Evolutionary conservation across 2,797 vertebrate genomes (phyloP), one percentile per base, ranked within the genome.

Genomic region (Tokudaia muenninki): DNA sequence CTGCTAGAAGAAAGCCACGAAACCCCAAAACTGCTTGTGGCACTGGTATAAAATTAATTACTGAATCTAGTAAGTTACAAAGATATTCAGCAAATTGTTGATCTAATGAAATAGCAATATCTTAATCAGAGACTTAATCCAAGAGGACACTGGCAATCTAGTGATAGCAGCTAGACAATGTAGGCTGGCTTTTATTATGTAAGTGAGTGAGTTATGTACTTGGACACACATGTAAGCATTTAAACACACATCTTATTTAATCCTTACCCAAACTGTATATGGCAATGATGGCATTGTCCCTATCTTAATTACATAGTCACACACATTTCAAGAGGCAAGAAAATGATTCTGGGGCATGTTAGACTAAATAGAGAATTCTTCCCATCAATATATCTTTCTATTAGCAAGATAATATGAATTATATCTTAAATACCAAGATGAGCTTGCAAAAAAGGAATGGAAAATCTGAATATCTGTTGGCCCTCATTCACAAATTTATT

Each of bases 331-430:
- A 80, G 26, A 67, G 26, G 13, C 10, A 86, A 87, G n/a, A 92
- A 83, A 78, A 87, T 70, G 22, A 31, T 57, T 92, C 59, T 87
- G 34, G 41, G 22, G 22, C 5, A 24, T 74, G 37, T 50, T 31
- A 37, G 17, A 24, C 63, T 74, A 75, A 92, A 61, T 13, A 86
- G 50, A 95, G 26, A 95, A 52, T 3, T 77, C 26, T 78, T 67
- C 13, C 37, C 88, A 57, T 52, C 31, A 77, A 57, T 55, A 29
- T 34, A 17, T 80, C 52, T 14, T 34, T 81, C 52, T 88, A 24
- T 91, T 29, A 91, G n/a, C 37, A 87, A 90, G 91, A 79, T 52
- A n/a, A 47, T 87, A 75, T 70, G 75, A 87, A 93, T 67, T 70
- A 29, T 52, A n/a, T 77, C 44, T 57, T 22, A 44, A 95, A 80